These are phyloP conservation scores for Dione vanillae DNA, from an alignment of 2,888 invertebrate species.

Conservation along the genomic window DNA sequence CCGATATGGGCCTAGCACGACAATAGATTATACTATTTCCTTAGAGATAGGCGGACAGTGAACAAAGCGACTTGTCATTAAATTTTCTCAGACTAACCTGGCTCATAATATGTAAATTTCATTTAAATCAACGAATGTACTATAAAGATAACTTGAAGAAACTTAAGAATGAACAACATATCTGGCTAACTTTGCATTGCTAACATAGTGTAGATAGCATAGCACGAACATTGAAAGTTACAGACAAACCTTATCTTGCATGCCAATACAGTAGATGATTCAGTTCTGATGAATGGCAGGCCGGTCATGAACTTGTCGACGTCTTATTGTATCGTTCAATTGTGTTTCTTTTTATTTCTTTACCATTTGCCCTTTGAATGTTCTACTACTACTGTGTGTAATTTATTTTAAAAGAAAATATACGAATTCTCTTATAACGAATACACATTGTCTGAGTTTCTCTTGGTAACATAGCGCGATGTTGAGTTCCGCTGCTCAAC, in stretches of 20 bases:
- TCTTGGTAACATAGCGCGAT: no score
- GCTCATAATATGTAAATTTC: no score
- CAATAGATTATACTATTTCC: no score
- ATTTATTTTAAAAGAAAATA: background rate
- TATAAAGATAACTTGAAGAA: background rate
- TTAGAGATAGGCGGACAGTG: background rate
- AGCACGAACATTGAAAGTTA: conserved; percentile 21
- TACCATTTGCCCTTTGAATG: conserved; percentile 40
- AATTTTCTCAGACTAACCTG: no score
- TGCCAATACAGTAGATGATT: conserved; percentile 49
- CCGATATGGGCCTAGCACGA: background rate
- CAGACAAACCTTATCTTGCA: conserved; percentile 26
- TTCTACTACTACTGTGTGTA: conserved; percentile 9
- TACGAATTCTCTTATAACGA: background rate
- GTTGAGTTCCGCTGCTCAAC: no score
- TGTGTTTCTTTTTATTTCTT: conserved; percentile 56
- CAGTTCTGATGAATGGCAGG: conserved; percentile 56
- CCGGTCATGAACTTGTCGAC: conserved; percentile 62
- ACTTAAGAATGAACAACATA: background rate
- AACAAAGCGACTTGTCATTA: background rate
- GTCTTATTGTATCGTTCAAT: conserved; percentile 66
- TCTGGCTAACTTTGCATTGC: background rate
- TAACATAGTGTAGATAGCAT: background rate
- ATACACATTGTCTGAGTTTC: background rate
- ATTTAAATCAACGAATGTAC: no score